Conservation (phyloP, 2,888 invertebrate genomes). For the Mallateleia sp. region DNA sequence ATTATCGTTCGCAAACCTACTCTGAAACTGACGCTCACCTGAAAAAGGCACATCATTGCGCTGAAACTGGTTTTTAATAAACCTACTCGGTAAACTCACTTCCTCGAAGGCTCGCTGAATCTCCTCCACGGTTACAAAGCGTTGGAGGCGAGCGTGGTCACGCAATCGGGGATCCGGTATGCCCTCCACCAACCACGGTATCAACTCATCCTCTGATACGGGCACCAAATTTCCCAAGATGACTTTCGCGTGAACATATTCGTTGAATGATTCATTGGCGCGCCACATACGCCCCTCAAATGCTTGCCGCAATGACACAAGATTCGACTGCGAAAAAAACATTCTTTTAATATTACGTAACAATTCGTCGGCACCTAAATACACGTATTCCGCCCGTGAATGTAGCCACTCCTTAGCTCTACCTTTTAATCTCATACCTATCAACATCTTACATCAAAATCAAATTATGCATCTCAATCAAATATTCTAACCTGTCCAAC, state of each 20-base stretch:
- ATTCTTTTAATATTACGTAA: slow-evolving; percentile 51
- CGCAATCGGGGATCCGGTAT: slow-evolving; percentile 70
- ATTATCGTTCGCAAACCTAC: no score
- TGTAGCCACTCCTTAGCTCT: slow-evolving; percentile 75
- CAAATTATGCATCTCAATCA: slow-evolving; percentile 62
- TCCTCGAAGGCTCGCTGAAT: slow-evolving; percentile 75
- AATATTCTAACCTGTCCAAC: slow-evolving; percentile 65
- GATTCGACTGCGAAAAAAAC: slow-evolving; percentile 72
- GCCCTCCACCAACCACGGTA: slow-evolving; percentile 78
- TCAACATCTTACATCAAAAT: slow-evolving; percentile 58
- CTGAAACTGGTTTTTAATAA: no score
- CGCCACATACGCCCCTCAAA: slow-evolving; percentile 76
- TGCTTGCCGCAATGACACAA: slow-evolving; percentile 51
- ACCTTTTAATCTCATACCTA: slow-evolving; percentile 64
- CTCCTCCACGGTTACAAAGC: slow-evolving; percentile 49
- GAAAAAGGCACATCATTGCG: no score
- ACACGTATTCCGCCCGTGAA: slow-evolving; percentile 70
- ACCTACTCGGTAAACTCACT: slow-evolving; percentile 39
- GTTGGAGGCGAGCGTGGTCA: slow-evolving; percentile 74
- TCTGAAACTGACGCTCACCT: no score
- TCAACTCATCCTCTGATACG: slow-evolving; percentile 68
- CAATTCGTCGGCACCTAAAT: slow-evolving; percentile 38
- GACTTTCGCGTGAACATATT: slow-evolving; percentile 78
- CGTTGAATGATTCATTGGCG: slow-evolving; percentile 62
- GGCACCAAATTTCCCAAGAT: slow-evolving; percentile 74